Conservation (phyloP, 1,140 invertebrate species). For the Aphidius gifuensis region DNA sequence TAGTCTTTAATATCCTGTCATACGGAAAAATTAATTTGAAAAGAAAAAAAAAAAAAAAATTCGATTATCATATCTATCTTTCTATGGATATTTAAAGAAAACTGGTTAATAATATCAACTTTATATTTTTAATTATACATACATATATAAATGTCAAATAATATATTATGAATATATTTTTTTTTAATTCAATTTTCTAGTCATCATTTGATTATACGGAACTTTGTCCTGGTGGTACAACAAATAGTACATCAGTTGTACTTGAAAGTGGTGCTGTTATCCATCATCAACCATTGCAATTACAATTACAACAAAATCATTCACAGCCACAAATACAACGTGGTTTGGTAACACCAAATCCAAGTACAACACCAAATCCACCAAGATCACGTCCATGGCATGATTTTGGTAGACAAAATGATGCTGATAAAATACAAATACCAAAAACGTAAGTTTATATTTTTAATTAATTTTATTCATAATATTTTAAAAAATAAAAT, state of each 20-base stretch:
- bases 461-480: not conserved
- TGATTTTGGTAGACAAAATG: constrained; percentile 87
- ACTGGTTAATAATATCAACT: too few relatives aligned
- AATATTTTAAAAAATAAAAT: not conserved
- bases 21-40: too few relatives aligned
- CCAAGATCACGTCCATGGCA: constrained; percentile 81
- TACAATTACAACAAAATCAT: constrained; percentile 48
- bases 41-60: not conserved
- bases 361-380: constrained; percentile 61
- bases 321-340: constrained; percentile 54
- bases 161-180: constrained; percentile 1
- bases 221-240: constrained; percentile 67
- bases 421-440: constrained; percentile 95
- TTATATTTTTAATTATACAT: too few relatives aligned
- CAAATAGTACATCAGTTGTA: constrained; percentile 45
- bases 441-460: constrained; percentile 87
- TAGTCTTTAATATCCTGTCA: too few relatives aligned
- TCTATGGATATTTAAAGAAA: too few relatives aligned
- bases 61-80: too few relatives aligned
- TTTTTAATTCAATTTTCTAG: constrained; percentile 50
- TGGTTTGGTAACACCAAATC: constrained; percentile 56
- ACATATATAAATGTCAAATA: not conserved
- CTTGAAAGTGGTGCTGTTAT: constrained; percentile 51
- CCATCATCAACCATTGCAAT: constrained; percentile 51
- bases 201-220: constrained; percentile 83